Evolutionary conservation across 2,113 vertebrate genomes (phyloP).

Genomic region (Brachyhypopomus gauderio): DNA sequence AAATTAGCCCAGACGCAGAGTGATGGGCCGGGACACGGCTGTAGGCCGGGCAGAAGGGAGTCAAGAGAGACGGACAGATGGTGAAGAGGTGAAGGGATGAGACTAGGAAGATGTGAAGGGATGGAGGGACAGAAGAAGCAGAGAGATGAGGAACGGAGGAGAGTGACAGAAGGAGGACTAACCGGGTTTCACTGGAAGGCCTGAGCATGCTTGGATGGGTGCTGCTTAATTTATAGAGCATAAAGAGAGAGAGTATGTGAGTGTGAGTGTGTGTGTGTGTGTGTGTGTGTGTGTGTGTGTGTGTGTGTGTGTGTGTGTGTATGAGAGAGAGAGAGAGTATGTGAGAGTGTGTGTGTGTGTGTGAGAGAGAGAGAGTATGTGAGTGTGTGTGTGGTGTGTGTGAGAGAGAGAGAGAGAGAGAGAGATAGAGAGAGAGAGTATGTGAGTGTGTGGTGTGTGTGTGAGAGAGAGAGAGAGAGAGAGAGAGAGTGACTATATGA

Average conservation of each 20-base stretch:
- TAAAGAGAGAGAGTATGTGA: not conserved
- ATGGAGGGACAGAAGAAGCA: slow-evolving; percentile 5
- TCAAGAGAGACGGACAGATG: not conserved
- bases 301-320: too few species aligned
- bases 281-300: not conserved
- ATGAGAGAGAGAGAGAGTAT: not conserved
- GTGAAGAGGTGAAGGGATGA: not conserved
- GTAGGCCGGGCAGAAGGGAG: not conserved
- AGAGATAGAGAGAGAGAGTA: too few species aligned
- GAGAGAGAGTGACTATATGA: too few species aligned
- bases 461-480: too few species aligned
- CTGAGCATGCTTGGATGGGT: slow-evolving; percentile 22
- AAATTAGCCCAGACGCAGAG: not conserved
- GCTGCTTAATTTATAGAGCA: not conserved
- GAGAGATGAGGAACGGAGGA: slow-evolving; percentile 34
- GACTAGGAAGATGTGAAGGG: slow-evolving; percentile 8
- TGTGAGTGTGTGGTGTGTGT: too few species aligned
- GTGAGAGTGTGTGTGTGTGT: too few species aligned
- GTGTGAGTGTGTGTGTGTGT: too few species aligned
- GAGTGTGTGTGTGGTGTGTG: too few species aligned
- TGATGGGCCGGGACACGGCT: not conserved
- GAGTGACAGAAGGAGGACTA: not conserved
- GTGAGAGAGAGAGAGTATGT: too few species aligned
- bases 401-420: too few species aligned
- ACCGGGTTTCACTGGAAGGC: slow-evolving; percentile 25